These are phyloP conservation scores for Dyspetes luteomarginatus DNA, from an alignment of 2,888 invertebrate genomes.

Conservation along the genomic window DNA sequence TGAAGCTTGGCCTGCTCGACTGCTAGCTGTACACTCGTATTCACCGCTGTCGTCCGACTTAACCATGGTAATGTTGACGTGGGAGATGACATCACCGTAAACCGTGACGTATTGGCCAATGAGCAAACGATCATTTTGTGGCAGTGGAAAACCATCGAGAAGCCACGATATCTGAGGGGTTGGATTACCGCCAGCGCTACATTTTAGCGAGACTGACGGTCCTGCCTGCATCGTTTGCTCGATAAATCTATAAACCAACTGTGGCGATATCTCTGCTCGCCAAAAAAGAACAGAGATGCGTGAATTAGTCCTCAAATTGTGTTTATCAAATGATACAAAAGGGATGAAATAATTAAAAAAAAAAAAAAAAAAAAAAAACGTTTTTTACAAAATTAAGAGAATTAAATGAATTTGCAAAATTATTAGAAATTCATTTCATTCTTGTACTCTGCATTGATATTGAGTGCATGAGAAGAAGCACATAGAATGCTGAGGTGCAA, in stretches of 20 bases:
- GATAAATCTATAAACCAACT: conserved; percentile 95
- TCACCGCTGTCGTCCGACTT: conserved; percentile 85
- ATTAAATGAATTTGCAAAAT: no score
- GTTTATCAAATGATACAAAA: no score
- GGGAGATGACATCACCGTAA: conserved; percentile 84
- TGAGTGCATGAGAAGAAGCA: not conserved
- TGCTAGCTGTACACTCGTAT: conserved; percentile 85
- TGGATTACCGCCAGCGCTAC: conserved; percentile 97
- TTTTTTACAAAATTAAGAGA: no score
- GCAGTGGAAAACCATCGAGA: conserved; percentile 94
- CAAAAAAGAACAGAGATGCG: no score
- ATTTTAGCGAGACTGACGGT: conserved; percentile 95
- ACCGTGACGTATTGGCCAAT: conserved; percentile 84
- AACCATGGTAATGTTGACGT: conserved; percentile 84
- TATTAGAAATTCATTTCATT: not conserved
- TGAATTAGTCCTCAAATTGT: not conserved
- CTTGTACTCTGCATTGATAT: not conserved
- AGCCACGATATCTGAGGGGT: conserved; percentile 96
- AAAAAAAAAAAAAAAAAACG: no score
- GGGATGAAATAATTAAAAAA: no score
- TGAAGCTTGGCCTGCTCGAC: conserved; percentile 83
- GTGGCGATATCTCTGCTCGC: conserved; percentile 85
- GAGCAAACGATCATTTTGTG: conserved; percentile 86
- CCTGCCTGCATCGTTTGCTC: conserved; percentile 96
- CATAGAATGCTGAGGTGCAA: not conserved